Base-by-base conservation (phyloP, 64 coral and sea anemone species). In the Actinia equina region DNA sequence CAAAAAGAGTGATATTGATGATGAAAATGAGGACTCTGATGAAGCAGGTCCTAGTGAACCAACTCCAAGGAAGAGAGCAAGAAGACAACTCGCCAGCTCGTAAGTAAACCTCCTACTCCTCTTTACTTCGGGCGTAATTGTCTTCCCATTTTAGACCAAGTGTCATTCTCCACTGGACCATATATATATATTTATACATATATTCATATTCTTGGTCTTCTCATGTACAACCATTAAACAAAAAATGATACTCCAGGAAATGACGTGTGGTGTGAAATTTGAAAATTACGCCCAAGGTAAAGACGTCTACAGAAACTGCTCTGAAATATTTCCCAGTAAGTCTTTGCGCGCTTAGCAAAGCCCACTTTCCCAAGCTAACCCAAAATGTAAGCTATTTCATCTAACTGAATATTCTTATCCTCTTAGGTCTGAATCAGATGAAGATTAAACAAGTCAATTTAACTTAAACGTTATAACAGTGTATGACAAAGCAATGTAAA, bases 21-120 rank as follows among this genome's bases (percentile, higher is more conserved):
- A 69, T 86, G 83, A 77, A 19, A 60, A 86, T 25, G 87, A 89
- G 1, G 63, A 85, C 26, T 17, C 43, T 30, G 83, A 86, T 3
- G 77, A 77, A 45, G 92, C 89, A 5, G 76, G 88, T 54, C 30
- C 76, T 15, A 77, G 52, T n/a, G 79, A 60, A 11, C 59, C 87
- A 19, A 3, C 88, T 26, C 88, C 83, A 22, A 93, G 86, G 84
- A 94, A 94, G 71, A 89, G 84, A 86, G 77, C 61, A 76, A 87
- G 56, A 49, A 93, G 76, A 59, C 87, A 89, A 59, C 87, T 94
- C 16, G 43, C 80, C 6, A 94, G 92, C 59, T 94, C 92, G 92
- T 94, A 87, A 94, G 92, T 87, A 46, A 30, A 23, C 61, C 45
- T 49, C 45, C 45, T 49, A 2, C 46, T 49, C 0, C 46, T 37